phyloP scores from a whole-genome alignment of 2,797 vertebrate genomes.

The Gila robusta region DNA sequence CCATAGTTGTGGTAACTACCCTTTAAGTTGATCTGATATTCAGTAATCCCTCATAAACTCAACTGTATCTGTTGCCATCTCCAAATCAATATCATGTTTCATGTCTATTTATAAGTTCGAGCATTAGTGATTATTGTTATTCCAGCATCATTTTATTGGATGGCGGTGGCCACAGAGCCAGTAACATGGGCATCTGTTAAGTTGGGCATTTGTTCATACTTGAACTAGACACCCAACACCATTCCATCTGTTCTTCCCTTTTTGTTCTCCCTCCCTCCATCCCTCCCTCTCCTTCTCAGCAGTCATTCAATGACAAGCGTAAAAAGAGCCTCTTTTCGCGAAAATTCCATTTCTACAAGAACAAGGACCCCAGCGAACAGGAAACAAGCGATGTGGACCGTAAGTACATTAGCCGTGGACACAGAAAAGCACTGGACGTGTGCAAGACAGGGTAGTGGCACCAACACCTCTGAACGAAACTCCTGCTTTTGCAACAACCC shows the following conservation, averaged over 20 bases:
- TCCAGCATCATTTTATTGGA: conserved; percentile 18
- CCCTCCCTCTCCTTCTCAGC: conserved; percentile 91
- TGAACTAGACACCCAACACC: conserved; percentile 82
- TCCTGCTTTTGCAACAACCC: conserved; percentile 46
- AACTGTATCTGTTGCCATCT: conserved; percentile 41
- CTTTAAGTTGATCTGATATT: neutral
- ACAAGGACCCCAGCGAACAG: conserved; percentile 96
- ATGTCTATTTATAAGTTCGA: neutral
- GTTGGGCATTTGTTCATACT: conserved; percentile 79
- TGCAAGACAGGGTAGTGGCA: conserved; percentile 44
- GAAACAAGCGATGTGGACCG: conserved; percentile 97
- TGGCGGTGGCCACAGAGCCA: conserved; percentile 69
- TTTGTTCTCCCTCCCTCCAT: conserved; percentile 72
- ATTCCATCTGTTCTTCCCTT: conserved; percentile 69
- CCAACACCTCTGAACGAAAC: conserved; percentile 47
- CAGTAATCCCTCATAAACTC: conserved; percentile 10
- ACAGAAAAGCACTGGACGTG: conserved; percentile 15
- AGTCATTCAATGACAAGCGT: conserved; percentile 96
- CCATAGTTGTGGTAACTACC: neutral
- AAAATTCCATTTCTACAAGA: conserved; percentile 99
- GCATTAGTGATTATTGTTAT: neutral
- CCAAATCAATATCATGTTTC: conserved; percentile 7
- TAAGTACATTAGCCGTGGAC: conserved; percentile 84
- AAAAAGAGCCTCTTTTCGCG: conserved; percentile 98
- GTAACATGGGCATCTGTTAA: conserved; percentile 76